A percentile compares a stretch with the other conserved stretches of the same genome.
Conservation (phyloP, 2,113 vertebrate genomes). For the Acanthisitta chloris region DNA sequence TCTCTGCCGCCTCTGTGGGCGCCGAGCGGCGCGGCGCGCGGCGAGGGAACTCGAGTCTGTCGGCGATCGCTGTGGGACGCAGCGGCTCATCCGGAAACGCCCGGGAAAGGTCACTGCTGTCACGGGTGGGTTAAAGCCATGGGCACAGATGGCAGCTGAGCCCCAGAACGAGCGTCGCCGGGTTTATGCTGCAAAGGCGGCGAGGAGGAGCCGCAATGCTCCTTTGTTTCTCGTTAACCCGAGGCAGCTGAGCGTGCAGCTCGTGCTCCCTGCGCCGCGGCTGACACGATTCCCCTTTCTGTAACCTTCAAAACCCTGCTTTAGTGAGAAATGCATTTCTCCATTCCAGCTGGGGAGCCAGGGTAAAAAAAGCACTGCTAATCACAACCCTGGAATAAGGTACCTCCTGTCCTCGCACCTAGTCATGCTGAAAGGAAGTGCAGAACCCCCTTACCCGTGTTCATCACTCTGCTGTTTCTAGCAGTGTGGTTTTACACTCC, state of each 20-base stretch:
- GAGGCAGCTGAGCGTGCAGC: background rate
- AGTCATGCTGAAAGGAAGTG: background rate
- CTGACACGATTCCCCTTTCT: background rate
- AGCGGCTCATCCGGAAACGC: too few species aligned
- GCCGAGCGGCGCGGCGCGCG: too few species aligned
- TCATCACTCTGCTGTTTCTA: background rate
- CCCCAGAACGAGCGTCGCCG: too few species aligned
- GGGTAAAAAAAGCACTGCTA: background rate
- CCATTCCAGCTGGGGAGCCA: background rate
- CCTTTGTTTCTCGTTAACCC: constrained; percentile 16
- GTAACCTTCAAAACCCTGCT: background rate
- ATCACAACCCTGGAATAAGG: background rate
- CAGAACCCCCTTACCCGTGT: background rate
- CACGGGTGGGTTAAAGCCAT: background rate
- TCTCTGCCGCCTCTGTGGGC: background rate
- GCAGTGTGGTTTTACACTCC: background rate
- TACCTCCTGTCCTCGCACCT: background rate
- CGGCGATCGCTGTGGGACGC: too few species aligned
- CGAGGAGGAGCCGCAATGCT: background rate
- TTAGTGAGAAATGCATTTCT: background rate
- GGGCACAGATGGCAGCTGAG: too few species aligned
- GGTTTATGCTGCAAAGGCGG: background rate
- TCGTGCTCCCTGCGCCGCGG: background rate
- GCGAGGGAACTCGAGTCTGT: too few species aligned
- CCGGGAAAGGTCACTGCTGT: too few species aligned